Evolutionary conservation across 2,797 vertebrate species (phyloP), one percentile per base, ranked within the genome.

Genomic region (Odontamblyopus lacepedii): DNA sequence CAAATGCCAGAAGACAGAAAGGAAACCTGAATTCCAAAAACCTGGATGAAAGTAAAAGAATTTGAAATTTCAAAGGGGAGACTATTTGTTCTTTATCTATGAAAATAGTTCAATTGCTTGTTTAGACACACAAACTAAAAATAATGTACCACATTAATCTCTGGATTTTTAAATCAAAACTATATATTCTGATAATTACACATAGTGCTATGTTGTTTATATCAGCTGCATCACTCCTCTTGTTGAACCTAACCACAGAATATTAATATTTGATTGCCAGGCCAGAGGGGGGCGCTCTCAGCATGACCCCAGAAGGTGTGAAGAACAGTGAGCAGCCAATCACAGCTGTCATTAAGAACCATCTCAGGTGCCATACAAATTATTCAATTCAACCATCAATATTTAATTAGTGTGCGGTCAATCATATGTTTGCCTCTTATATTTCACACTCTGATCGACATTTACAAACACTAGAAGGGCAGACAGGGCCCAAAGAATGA

Each of bases 201-300:
- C 5, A 5, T 19, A 19, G 16, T 51, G 50, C 18, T 51, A 19
- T 51, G 50, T 38, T 38, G 9, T 38, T 38, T 38, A 18, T 15
- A 50, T 16, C 3, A 18, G 15, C 18, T 16, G 16, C 18, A 51
- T 19, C 50, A 51, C 50, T 56, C 55, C 23, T 26, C 55, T 57
- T 23, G 23, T 12, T 57, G 12, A 57, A 26, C 23, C 23, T 23
- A 57, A 26, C 55, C 60, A n/a, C 35, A 44, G 9, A 38, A 38
- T 38, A 38, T 63, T 26, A 41, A 63, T 41, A 83, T 82, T 66
- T 66, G 26, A 66, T 50, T 48, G 63, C n/a, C 38, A 64, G 64
- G 41, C 26, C 63, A 50, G 23, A 9, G 23, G 64, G 23, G 41
- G 38, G 57, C 57, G n/a, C 38, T 26, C 64, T 66, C 64, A 66